phyloP scores from a whole-genome alignment of 2,113 vertebrate genomes.

The Gymnarchus niloticus region DNA sequence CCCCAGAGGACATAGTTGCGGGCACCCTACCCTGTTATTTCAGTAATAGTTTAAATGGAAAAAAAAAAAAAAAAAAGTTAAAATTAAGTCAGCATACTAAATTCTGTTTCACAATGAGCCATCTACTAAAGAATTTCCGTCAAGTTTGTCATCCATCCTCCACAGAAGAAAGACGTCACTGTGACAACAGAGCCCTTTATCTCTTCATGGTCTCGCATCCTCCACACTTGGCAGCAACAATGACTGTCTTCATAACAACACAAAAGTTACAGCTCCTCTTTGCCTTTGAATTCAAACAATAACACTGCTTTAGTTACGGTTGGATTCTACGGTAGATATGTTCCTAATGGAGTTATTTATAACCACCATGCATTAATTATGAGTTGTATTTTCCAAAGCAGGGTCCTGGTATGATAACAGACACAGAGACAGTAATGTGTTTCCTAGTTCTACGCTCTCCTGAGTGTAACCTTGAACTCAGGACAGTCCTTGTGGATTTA shows the following conservation, averaged over 20 bases:
- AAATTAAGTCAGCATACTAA: background rate
- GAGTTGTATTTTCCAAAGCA: background rate
- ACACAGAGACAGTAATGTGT: background rate
- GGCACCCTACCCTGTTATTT: background rate
- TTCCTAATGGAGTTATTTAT: background rate
- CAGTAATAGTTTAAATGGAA: background rate
- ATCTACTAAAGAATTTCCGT: background rate
- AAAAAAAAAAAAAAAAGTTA: background rate
- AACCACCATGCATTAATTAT: background rate
- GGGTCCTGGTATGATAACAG: background rate
- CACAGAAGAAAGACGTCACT: constrained; percentile 10
- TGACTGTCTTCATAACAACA: background rate
- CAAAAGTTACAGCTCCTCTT: background rate
- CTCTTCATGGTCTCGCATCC: constrained; percentile 2
- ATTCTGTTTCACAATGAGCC: background rate
- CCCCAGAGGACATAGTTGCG: no score
- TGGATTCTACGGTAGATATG: background rate
- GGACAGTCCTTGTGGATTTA: background rate
- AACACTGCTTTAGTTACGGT: background rate
- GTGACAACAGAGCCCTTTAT: constrained; percentile 15
- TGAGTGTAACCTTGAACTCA: background rate
- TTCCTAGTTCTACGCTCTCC: background rate
- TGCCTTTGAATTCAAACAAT: background rate
- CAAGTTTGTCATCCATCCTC: background rate
- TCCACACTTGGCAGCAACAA: background rate